These are phyloP conservation scores for Melanargia galathea DNA, from an alignment of 2,888 invertebrate genomes.

Conservation along the genomic window DNA sequence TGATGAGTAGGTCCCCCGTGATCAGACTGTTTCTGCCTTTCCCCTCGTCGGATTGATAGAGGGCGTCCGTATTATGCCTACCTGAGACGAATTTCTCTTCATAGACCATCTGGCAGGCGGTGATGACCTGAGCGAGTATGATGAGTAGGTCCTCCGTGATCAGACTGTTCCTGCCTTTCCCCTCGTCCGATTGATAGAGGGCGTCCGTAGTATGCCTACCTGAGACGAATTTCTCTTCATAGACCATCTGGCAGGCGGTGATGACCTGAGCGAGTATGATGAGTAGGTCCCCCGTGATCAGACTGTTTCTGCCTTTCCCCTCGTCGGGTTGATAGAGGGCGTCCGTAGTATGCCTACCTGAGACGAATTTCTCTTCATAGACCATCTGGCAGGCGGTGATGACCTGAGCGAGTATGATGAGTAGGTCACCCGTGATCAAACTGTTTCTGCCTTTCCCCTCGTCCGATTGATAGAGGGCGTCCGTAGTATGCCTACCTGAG, in stretches of 20 bases:
- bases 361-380: too few relatives aligned
- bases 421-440: too few relatives aligned
- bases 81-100: constrained; percentile 49
- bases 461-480: too few relatives aligned
- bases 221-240: constrained; percentile 95
- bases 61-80: constrained; percentile 87
- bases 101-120: not conserved
- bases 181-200: too few relatives aligned
- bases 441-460: too few relatives aligned
- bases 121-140: too few relatives aligned
- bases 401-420: too few relatives aligned
- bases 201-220: constrained; percentile 61
- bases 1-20: constrained; percentile 89
- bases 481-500: too few relatives aligned
- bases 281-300: constrained; percentile 91
- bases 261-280: constrained; percentile 90
- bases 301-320: constrained; percentile 84
- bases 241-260: constrained; percentile 95
- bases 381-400: too few relatives aligned
- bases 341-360: too few relatives aligned
- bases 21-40: constrained; percentile 87
- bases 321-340: constrained; percentile 76
- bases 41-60: constrained; percentile 68
- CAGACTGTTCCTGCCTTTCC: too few relatives aligned
- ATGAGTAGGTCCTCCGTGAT: too few relatives aligned